Evolutionary conservation across 2,113 vertebrate genomes (phyloP), one percentile per base, ranked within the genome.

Genomic region (Gallinago paraguaiae): DNA sequence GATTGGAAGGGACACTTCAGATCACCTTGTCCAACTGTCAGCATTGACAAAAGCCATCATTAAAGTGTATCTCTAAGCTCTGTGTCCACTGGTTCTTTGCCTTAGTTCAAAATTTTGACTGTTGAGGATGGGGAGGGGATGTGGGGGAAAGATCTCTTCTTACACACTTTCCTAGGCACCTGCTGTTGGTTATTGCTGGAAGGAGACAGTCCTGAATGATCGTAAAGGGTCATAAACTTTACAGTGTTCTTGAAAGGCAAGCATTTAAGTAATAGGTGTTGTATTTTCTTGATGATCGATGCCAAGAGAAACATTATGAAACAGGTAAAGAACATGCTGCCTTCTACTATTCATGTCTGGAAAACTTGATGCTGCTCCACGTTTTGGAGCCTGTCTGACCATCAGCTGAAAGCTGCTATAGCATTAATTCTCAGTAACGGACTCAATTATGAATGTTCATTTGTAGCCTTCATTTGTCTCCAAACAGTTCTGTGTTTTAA

Each of bases 281-380:
- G 70, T 41, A 4, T 72, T 46, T 90, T 65, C 27, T 41, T 76
- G 33, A 27, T 69, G 48, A 30, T 39, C 28, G 19, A 13, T 4
- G 1, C 27, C 23, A 2, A 4, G 63, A 88, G 22, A 23, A 61
- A 45, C 13, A 1, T 8, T 7, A 6, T 22, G 23, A 51, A 57
- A 57, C 20, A 68, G 43, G 10, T 79, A 1, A 33, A 28, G 37
- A 88, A 1, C 15, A 23, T 16, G 33, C 3, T 57, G 14, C 46
- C 8, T 61, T 35, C 56, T 70, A 1, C 13, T 15, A 4, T 7
- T 9, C 1, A 0, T 33, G 25, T 17, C 23, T 76, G 67, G 30
- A 48, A 9, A 7, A 3, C 33, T 27, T 12, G 9, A 22, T 74
- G n/a, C 17, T 69, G 4, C 17, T 43, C 7, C 31, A 41, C 7